phyloP scores from a whole-genome alignment of 2,113 vertebrate genomes.

The Isichthys henryi region DNA sequence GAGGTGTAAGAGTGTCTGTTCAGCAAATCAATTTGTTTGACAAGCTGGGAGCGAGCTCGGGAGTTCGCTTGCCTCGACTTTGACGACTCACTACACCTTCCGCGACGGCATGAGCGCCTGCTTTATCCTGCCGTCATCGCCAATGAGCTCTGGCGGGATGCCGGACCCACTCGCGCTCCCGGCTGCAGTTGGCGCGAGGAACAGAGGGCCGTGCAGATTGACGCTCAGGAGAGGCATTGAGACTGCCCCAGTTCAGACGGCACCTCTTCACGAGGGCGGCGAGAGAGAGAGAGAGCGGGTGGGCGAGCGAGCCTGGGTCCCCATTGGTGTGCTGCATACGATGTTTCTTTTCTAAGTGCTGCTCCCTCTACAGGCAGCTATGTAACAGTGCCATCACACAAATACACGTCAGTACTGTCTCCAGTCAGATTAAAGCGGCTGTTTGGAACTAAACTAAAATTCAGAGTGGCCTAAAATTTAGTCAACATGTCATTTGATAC shows the following conservation, averaged over 20 bases:
- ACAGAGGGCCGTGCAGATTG: not conserved
- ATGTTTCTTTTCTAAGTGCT: not conserved
- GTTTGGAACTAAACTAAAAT: not conserved
- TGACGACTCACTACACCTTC: not conserved
- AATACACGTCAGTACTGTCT: not conserved
- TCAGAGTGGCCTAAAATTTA: not conserved
- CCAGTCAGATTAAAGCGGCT: not conserved
- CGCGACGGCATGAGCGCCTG: not conserved
- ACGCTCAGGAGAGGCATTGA: not conserved
- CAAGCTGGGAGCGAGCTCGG: not conserved
- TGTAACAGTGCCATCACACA: not conserved
- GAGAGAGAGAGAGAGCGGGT: not conserved
- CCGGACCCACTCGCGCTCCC: not conserved
- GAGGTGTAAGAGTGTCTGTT: not conserved
- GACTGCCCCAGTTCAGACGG: not conserved
- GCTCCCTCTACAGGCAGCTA: not conserved
- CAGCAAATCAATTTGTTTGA: constrained; percentile 12
- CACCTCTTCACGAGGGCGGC: not conserved
- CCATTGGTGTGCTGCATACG: not conserved
- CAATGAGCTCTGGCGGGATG: not conserved
- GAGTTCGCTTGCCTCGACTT: not conserved
- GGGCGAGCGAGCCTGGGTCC: not conserved
- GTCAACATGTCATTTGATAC: not conserved
- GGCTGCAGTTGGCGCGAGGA: not conserved
- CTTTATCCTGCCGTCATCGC: not conserved